These are phyloP conservation scores for Rallus limicola DNA, from an alignment of 2,113 vertebrate species.

Conservation along the genomic window DNA sequence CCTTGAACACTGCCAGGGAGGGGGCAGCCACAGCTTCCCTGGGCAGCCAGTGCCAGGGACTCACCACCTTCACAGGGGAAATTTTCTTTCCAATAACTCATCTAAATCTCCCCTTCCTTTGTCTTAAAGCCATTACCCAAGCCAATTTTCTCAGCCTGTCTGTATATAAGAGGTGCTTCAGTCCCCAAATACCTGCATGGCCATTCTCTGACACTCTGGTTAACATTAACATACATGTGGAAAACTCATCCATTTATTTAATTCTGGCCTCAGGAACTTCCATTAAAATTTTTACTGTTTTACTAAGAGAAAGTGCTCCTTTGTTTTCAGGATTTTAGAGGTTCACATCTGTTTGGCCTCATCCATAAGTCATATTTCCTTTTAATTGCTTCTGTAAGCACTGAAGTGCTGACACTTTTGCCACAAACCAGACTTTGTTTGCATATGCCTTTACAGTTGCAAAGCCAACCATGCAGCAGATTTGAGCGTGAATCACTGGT, in stretches of 20 bases:
- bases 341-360: not conserved
- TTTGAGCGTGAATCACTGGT: fast-evolving
- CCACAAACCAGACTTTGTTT: not conserved
- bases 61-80: too few relatives aligned
- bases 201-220: too few relatives aligned
- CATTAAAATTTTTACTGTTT: not conserved
- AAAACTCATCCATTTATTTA: not conserved
- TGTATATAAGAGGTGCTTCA: too few relatives aligned
- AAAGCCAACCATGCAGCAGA: not conserved
- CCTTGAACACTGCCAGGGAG: too few relatives aligned
- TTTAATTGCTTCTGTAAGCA: not conserved
- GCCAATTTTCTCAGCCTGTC: too few relatives aligned
- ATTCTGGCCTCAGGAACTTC: not conserved
- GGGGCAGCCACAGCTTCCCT: too few relatives aligned
- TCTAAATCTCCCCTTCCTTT: too few relatives aligned
- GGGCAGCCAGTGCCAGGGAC: too few relatives aligned
- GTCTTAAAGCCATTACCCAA: too few relatives aligned
- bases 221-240: not conserved
- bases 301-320: not conserved
- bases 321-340: not conserved
- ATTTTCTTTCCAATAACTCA: too few relatives aligned
- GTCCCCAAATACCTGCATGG: too few relatives aligned
- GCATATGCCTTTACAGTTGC: too few relatives aligned
- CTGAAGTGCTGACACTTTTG: not conserved
- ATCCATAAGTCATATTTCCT: not conserved